Evolutionary conservation across 2,797 vertebrate genomes (phyloP), one percentile per base, ranked within the genome.

Genomic region (Chelmon rostratus): DNA sequence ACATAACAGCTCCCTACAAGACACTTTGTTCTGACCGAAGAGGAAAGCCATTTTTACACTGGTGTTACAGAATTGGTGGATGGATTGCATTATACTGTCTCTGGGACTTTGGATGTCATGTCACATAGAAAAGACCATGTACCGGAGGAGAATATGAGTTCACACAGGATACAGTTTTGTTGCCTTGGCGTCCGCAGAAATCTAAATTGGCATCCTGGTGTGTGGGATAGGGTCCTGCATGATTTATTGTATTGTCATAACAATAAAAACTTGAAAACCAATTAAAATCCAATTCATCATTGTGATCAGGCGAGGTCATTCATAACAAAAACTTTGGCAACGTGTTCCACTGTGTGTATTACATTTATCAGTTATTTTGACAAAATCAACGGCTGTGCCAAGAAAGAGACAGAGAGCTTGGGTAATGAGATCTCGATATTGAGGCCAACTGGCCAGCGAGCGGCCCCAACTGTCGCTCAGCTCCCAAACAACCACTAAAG

Each of bases 311-410:
- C 8, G 2, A 68, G 50, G 58, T 73, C 21, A 61, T 67, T 85
- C 61, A 78, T 73, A 66, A 58, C 59, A 21, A 71, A 82, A 78
- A 56, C 52, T 12, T 31, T 87, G 77, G 56, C 78, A 85, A 53
- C 5, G 3, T 40, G 25, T 46, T 35, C 58, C 38, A 42, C 25
- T 49, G 59, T 49, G 67, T 77, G 56, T 58, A 61, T 69, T 40
- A 37, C 44, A 81, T 85, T 71, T 74, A 76, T 86, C 64, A 74
- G 46, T 67, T 81, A 64, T 81, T 91, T 68, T 89, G 57, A 88
- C 73, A 61, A 69, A 80, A 85, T 67, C 44, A 79, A 65, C 81
- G 79, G 57, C 49, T 49, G 44, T 66, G 85, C 79, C 76, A 87
- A 78, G n/a, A 73, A 50, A 76, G 21, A 40, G 37, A 72, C 59